These are phyloP conservation scores for Lycaena phlaeas DNA, from an alignment of 2,888 invertebrate genomes.

Conservation along the genomic window DNA sequence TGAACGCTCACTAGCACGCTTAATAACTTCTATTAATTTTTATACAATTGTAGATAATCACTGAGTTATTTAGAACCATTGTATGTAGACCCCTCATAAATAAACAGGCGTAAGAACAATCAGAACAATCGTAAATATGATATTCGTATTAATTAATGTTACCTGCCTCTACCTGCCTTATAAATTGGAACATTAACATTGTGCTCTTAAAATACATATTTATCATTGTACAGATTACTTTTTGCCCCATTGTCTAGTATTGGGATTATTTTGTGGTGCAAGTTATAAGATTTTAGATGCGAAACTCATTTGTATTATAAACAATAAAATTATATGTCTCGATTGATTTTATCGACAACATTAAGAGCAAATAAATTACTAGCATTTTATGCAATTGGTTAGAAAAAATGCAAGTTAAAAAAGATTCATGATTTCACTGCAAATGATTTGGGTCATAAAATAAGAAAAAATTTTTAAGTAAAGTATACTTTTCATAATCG, in stretches of 20 bases:
- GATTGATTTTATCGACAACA: no score
- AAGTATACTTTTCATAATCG: no score
- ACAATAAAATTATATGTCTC: no score
- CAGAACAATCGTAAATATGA: constrained; percentile 38
- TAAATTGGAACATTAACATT: constrained; percentile 54
- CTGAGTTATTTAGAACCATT: background rate
- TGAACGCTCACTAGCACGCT: background rate
- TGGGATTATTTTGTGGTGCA: constrained; percentile 29
- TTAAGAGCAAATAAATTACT: no score
- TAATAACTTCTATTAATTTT: background rate
- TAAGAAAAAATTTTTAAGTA: no score
- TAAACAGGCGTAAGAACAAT: constrained; percentile 24
- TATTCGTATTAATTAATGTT: constrained; percentile 57
- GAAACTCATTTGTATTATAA: no score
- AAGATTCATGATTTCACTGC: no score
- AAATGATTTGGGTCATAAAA: no score
- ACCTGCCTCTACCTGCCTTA: constrained; percentile 32
- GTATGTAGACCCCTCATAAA: constrained; percentile 6
- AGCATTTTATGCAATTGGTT: no score
- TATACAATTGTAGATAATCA: background rate
- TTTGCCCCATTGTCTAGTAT: constrained; percentile 51
- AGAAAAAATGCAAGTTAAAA: no score
- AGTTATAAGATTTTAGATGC: constrained; percentile 17
- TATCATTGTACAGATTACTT: constrained; percentile 61
- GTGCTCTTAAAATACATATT: constrained; percentile 49